Percentiles rank a stretch among this genome's conserved stretches.
phyloP scores from a whole-genome alignment of 2,888 invertebrate genomes.

The Andrena hattorfiana region DNA sequence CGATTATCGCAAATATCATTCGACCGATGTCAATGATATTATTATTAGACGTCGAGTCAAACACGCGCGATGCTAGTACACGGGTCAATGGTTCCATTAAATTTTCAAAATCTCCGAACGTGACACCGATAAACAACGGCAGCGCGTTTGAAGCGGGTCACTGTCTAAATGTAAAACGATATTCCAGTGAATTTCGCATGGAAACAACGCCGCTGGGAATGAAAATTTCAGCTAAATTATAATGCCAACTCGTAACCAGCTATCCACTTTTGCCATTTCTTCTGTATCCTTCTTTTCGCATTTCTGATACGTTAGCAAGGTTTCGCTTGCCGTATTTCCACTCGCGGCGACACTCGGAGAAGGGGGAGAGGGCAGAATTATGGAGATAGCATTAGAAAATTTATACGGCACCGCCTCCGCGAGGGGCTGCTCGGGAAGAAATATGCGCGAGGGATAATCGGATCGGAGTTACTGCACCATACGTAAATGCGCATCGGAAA shows the following conservation, averaged over 20 bases:
- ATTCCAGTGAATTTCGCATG: neutral
- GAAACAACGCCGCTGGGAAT: neutral
- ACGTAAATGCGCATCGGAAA: slow-evolving; percentile 63
- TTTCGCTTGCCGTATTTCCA: slow-evolving; percentile 31
- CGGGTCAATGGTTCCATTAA: slow-evolving; percentile 7
- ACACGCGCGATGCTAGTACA: slow-evolving; percentile 11
- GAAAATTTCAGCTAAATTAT: slow-evolving; percentile 3
- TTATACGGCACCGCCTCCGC: slow-evolving; percentile 45
- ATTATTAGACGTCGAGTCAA: slow-evolving; percentile 19
- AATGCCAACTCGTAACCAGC: too few relatives aligned
- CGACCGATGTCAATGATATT: slow-evolving; percentile 18
- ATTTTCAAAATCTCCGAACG: slow-evolving; percentile 18
- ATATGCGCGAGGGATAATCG: slow-evolving; percentile 55
- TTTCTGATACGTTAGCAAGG: slow-evolving; percentile 24
- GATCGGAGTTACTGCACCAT: slow-evolving; percentile 56
- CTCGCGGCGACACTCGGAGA: slow-evolving; percentile 1
- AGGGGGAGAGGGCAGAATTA: slow-evolving; percentile 40
- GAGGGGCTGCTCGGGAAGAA: slow-evolving; percentile 40
- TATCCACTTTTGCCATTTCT: neutral
- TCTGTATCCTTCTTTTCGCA: neutral
- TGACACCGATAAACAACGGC: slow-evolving; percentile 13
- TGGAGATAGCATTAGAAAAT: slow-evolving; percentile 59
- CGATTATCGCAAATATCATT: slow-evolving; percentile 30
- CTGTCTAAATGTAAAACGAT: slow-evolving; percentile 21
- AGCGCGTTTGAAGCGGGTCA: slow-evolving; percentile 1